phyloP scores from a whole-genome alignment of 2,797 vertebrate species.

The Taeniopygia guttata region DNA sequence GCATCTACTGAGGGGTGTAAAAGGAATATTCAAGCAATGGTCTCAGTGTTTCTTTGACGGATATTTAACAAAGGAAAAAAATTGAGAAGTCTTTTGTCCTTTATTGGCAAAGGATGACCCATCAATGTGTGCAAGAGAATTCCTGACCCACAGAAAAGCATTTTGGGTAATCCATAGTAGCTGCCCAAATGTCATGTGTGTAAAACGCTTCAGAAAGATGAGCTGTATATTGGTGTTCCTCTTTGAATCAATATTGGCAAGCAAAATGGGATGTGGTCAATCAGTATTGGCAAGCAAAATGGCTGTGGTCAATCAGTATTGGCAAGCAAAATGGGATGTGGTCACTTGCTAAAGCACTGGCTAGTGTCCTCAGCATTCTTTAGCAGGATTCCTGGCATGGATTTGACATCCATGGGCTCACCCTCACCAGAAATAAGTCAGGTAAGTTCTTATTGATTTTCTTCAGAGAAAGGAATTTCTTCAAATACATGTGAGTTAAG shows the following conservation, averaged over 20 bases:
- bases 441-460: neutral
- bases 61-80: neutral
- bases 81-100: neutral
- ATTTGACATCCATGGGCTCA: neutral
- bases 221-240: neutral
- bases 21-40: neutral
- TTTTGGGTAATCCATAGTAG: neutral
- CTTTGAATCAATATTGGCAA: neutral
- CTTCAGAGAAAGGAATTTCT: neutral
- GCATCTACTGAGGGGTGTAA: neutral
- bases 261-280: neutral
- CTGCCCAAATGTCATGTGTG: neutral
- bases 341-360: neutral
- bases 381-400: neutral
- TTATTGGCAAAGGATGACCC: neutral
- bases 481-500: neutral
- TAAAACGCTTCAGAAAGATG: neutral
- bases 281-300: neutral
- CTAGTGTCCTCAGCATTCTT: fast-evolving
- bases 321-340: neutral
- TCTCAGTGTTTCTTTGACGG: neutral
- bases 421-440: neutral
- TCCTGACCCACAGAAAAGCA: neutral
- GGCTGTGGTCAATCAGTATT: neutral
- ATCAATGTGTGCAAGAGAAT: neutral